Percentiles rank a stretch among this genome's conserved stretches.
These are phyloP conservation scores for Brachyptera risi DNA, from an alignment of 2,888 invertebrate species.

Conservation along the genomic window DNA sequence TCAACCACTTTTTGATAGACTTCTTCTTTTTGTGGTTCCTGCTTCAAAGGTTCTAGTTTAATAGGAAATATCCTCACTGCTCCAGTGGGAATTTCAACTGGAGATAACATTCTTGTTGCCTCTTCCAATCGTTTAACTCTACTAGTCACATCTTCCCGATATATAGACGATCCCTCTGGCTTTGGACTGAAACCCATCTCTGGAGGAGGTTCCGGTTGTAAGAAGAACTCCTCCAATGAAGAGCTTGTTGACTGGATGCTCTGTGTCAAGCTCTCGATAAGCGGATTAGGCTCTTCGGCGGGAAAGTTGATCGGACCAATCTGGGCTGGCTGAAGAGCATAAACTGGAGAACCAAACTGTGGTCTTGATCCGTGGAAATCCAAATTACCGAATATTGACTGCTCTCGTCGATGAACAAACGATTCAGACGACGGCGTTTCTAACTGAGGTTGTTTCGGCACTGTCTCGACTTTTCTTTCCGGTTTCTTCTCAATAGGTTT, in stretches of 20 bases:
- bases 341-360: conserved; percentile 8
- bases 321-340: conserved; percentile 12
- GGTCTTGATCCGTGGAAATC: background rate
- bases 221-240: conserved; percentile 48
- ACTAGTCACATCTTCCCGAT: conserved; percentile 52
- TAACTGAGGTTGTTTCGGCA: too few species aligned
- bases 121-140: conserved; percentile 58
- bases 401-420: background rate
- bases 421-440: conserved; percentile 3
- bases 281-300: background rate
- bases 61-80: conserved; percentile 53
- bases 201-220: conserved; percentile 66
- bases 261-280: conserved; percentile 33
- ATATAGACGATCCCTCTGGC: conserved; percentile 42
- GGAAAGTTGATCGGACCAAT: conserved; percentile 2
- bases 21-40: too few species aligned
- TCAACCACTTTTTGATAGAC: too few species aligned
- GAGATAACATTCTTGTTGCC: conserved; percentile 50
- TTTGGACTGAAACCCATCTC: conserved; percentile 62
- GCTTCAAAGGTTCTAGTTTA: conserved; percentile 19
- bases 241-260: conserved; percentile 42
- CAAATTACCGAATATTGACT: background rate
- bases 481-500: background rate
- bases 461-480: too few species aligned
- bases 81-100: conserved; percentile 53